Base-by-base conservation (phyloP, 1,140 invertebrate species). In the Drosophila oshimai region DNA sequence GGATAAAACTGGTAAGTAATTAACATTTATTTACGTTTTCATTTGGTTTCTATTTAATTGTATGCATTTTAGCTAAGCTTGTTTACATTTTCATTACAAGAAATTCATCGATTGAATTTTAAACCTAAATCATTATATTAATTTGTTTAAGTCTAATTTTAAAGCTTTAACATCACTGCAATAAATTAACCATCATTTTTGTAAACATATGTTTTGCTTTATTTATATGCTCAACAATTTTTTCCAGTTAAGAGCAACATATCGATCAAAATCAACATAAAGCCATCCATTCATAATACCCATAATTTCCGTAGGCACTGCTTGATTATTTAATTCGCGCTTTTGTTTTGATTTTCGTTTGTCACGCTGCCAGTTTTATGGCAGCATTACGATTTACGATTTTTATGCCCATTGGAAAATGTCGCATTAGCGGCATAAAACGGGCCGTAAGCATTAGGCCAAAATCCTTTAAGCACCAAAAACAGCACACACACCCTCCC, bases 391-490 rank as follows among this genome's bases (percentile, higher is more conserved):
- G 51, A 42, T 81, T 61, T 67, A 62, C 50, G 51, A 42, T 81
- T 86, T 86, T 87, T 87, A 86, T 86, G 80, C 65, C 57, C 57
- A 75, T 83, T 74, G 57, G 69, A 83, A 84, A 83, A 78, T 70
- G 78, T 69, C 69, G 57, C 74, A 83, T 86, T 86, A 86, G 75
- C 72, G 57, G 72, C 80, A 87, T 87, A 68, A 86, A 86, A 76
- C 65, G 53, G 60, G 41, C 65, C 41, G 33, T 72, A 58, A 44
- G 80, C 80, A 79, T 80, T 86, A 75, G 47, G 44, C 15, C 53
- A 53, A 73, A 86, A 87, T 73, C 81, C 80, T 86, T 86, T 86
- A 86, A 86, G 80, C 53, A 69, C 67, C 49, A 15, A 49, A 37
- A 67, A 45, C 15, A 49, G 54, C 44, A 39, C 51, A 28, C 49